Evolutionary conservation across 2,888 invertebrate genomes (phyloP).

Genomic region (Drosophila mettleri): DNA sequence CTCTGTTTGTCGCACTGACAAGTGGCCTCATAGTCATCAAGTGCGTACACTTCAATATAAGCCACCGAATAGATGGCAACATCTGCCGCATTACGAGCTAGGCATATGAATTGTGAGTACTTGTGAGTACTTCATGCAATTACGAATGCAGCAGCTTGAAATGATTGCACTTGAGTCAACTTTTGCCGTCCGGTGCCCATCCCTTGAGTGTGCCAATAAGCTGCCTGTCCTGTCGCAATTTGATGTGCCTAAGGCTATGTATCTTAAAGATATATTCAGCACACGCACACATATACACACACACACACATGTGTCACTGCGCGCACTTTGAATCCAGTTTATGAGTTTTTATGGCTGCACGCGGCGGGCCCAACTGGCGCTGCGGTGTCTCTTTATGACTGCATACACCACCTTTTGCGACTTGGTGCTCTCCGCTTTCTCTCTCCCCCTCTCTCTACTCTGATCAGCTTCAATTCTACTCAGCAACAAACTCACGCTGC

Average conservation of each 20-base stretch:
- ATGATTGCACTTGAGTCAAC: conserved; percentile 67
- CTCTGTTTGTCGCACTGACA: neutral
- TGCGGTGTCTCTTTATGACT: conserved; percentile 60
- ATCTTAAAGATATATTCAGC: conserved; percentile 49
- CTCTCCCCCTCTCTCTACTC: neutral
- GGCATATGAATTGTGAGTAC: conserved; percentile 45
- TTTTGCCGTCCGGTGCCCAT: conserved; percentile 31
- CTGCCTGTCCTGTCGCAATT: conserved; percentile 35
- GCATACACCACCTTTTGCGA: conserved; percentile 47
- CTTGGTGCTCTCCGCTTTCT: neutral
- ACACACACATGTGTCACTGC: conserved; percentile 10
- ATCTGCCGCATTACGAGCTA: conserved; percentile 54
- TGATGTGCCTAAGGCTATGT: conserved; percentile 52
- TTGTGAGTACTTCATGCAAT: conserved; percentile 52
- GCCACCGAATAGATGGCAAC: conserved; percentile 22
- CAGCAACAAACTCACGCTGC: conserved; percentile 37
- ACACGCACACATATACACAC: neutral
- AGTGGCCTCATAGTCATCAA: conserved; percentile 12
- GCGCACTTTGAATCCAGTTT: conserved; percentile 45
- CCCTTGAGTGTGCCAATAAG: conserved; percentile 52
- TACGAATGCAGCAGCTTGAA: conserved; percentile 69
- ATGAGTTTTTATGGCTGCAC: conserved; percentile 65
- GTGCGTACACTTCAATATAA: conserved; percentile 15
- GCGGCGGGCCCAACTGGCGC: conserved; percentile 39
- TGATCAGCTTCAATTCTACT: neutral